Percentiles rank a stretch among this genome's conserved stretches.
phyloP scores from a whole-genome alignment of 2,113 vertebrate genomes.

The Leptocoma aspasia region DNA sequence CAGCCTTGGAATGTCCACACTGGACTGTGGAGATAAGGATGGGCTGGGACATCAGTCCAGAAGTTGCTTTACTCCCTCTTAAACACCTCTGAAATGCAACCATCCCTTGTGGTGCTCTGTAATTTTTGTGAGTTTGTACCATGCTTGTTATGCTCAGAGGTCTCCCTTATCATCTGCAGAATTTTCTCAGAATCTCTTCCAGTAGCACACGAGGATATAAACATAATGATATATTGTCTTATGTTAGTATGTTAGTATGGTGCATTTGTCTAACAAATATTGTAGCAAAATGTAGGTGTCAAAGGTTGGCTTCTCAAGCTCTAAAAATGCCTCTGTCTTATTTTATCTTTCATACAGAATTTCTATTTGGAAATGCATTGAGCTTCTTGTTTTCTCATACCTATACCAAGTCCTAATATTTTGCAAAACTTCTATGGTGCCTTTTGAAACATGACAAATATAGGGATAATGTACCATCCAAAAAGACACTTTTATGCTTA shows the following conservation, averaged over 20 bases:
- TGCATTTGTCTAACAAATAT: background rate
- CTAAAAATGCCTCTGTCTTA: background rate
- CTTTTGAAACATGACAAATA: background rate
- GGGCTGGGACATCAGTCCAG: background rate
- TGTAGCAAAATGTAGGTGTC: background rate
- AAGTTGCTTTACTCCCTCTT: background rate
- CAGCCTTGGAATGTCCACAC: background rate
- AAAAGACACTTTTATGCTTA: background rate
- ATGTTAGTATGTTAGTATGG: background rate
- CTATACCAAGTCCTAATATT: background rate
- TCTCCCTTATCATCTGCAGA: background rate
- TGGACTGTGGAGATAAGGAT: background rate
- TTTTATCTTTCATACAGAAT: background rate
- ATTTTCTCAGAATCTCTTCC: background rate
- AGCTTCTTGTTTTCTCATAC: background rate
- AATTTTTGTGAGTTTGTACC: background rate
- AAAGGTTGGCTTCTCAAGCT: background rate
- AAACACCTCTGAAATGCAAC: background rate
- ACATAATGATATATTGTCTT: background rate
- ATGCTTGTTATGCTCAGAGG: background rate
- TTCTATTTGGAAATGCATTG: background rate
- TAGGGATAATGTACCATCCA: background rate
- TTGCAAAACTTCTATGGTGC: background rate
- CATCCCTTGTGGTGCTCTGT: background rate
- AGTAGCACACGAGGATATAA: background rate